A percentile compares a stretch with the other conserved stretches of the same genome.
These are phyloP conservation scores for Eclectus roratus DNA, from an alignment of 2,113 vertebrate species.

Conservation along the genomic window DNA sequence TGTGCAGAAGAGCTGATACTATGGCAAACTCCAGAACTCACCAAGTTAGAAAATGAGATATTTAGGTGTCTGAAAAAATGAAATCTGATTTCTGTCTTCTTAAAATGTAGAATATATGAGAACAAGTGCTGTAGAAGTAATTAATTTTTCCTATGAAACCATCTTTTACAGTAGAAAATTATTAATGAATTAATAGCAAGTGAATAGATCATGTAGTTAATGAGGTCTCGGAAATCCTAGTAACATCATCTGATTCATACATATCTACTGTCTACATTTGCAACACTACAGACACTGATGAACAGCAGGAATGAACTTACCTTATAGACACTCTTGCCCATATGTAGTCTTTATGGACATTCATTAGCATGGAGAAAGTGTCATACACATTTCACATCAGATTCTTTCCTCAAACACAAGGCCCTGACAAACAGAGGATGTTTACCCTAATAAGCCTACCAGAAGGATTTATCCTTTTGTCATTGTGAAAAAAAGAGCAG, in stretches of 20 bases:
- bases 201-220: background rate
- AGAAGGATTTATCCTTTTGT: background rate
- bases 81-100: background rate
- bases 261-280: background rate
- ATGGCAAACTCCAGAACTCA: background rate
- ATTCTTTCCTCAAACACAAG: background rate
- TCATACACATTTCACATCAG: accelerated
- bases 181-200: background rate
- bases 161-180: background rate
- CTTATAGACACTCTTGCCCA: background rate
- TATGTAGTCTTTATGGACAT: background rate
- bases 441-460: background rate
- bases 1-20: background rate
- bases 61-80: background rate
- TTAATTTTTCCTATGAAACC: background rate
- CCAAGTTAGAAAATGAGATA: background rate
- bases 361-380: background rate
- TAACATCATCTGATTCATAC: background rate
- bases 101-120: background rate
- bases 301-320: background rate
- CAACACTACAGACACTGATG: background rate
- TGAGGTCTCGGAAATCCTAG: background rate
- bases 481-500: accelerated
- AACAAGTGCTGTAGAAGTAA: background rate
- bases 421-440: background rate